Percentiles rank a stretch among this genome's conserved stretches.
These are phyloP conservation scores for Bombus polaris DNA, from an alignment of 1,140 invertebrate species.

Conservation along the genomic window DNA sequence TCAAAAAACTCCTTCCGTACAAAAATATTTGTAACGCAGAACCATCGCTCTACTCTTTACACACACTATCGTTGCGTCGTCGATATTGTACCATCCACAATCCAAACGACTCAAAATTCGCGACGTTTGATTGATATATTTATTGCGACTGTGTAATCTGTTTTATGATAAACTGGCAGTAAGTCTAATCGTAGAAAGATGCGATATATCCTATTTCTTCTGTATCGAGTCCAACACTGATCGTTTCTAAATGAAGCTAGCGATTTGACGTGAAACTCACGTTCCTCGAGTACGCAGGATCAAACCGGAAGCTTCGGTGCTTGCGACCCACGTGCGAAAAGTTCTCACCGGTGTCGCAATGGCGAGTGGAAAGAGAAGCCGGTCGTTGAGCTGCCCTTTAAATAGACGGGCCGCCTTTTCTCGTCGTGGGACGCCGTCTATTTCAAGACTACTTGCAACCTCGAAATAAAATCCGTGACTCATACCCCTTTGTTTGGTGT, in stretches of 20 bases:
- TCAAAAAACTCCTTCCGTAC: too few species aligned
- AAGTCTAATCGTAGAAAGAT: background rate
- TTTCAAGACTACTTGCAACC: conserved; percentile 46
- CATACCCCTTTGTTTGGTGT: conserved; percentile 52
- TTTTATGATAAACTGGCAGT: background rate
- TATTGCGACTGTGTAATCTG: too few species aligned
- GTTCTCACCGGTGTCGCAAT: conserved; percentile 37
- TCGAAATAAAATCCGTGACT: conserved; percentile 63
- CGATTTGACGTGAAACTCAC: background rate
- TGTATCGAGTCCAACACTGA: too few species aligned
- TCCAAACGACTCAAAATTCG: background rate
- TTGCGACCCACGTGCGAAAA: conserved; percentile 19
- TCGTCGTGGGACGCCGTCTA: conserved; percentile 57
- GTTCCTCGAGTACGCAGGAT: background rate
- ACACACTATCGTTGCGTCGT: too few species aligned
- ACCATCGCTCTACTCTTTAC: too few species aligned
- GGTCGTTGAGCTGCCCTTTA: conserved; percentile 41
- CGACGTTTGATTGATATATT: too few species aligned
- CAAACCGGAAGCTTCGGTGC: conserved; percentile 8
- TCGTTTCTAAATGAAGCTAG: background rate
- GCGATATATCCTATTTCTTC: background rate
- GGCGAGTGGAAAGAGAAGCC: conserved; percentile 29
- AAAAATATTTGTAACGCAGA: too few species aligned
- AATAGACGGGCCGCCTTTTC: conserved; percentile 54
- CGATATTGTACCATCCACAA: too few species aligned